Conservation (phyloP, 1,140 invertebrate genomes). For the Cydia strobilella region DNA sequence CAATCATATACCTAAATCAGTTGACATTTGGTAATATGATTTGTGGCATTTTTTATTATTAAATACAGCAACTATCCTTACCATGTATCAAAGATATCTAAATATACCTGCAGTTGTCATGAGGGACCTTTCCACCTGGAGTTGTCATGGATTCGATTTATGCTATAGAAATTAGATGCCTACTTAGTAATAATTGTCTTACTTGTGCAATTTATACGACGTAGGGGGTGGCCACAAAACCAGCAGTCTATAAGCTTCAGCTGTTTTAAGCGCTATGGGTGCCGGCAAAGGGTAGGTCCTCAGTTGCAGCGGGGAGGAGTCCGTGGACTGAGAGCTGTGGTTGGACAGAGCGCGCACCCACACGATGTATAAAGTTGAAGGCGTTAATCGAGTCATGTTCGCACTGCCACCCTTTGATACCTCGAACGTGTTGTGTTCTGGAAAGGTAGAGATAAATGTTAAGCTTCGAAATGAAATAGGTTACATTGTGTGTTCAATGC, state of each 20-base stretch:
- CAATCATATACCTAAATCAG: not conserved
- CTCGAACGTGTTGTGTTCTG: constrained; percentile 70
- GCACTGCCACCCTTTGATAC: constrained; percentile 70
- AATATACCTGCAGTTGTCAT: too few species aligned
- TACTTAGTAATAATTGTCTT: constrained; percentile 33
- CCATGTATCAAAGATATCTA: too few species aligned
- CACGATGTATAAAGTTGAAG: constrained; percentile 83
- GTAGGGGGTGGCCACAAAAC: constrained; percentile 83
- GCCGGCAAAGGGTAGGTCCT: constrained; percentile 86
- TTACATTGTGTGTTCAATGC: too few species aligned
- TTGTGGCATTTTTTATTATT: too few species aligned
- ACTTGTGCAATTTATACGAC: constrained; percentile 56
- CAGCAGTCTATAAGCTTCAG: constrained; percentile 81
- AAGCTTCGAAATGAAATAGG: not conserved
- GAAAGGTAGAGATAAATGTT: not conserved
- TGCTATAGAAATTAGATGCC: too few species aligned
- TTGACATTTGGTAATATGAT: too few species aligned
- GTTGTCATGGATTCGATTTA: not conserved
- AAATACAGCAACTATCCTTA: too few species aligned
- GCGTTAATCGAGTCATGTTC: constrained; percentile 64
- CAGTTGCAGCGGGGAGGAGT: constrained; percentile 82
- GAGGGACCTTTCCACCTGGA: not conserved
- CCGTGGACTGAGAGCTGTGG: constrained; percentile 83
- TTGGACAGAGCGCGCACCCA: constrained; percentile 87
- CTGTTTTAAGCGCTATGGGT: constrained; percentile 80